These are phyloP conservation scores for Liposcelis brunnea DNA, from an alignment of 2,888 invertebrate species.

Conservation along the genomic window DNA sequence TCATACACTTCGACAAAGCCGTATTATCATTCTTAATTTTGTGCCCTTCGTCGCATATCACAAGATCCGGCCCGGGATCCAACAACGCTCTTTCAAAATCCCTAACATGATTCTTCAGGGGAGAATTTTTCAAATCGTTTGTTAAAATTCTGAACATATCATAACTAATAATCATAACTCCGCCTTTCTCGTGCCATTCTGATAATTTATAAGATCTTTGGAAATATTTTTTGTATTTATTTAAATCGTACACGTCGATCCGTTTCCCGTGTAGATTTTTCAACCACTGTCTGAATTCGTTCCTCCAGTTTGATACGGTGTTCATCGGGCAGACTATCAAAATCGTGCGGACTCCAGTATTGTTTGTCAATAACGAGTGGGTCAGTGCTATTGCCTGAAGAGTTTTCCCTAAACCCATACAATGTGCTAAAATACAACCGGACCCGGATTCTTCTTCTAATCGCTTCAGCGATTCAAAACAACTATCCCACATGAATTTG, in stretches of 20 bases:
- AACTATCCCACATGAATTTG: conserved; percentile 76
- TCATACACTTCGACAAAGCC: conserved; percentile 74
- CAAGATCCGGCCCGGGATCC: conserved; percentile 74
- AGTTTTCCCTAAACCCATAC: conserved; percentile 92
- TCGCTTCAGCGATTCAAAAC: conserved; percentile 54
- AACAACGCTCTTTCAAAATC: conserved; percentile 63
- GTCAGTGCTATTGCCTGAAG: conserved; percentile 72
- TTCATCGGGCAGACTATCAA: conserved; percentile 86
- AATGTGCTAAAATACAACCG: conserved; percentile 86
- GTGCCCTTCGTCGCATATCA: conserved; percentile 97
- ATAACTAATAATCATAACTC: conserved; percentile 86
- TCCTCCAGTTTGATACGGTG: conserved; percentile 91
- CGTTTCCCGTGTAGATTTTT: conserved; percentile 42
- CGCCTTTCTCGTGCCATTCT: conserved; percentile 68
- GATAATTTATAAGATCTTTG: conserved; percentile 56
- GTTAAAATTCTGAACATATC: conserved; percentile 82
- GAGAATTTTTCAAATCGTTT: conserved; percentile 34
- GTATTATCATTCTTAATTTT: conserved; percentile 88
- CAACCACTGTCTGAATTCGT: conserved; percentile 81
- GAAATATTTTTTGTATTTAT: conserved; percentile 54
- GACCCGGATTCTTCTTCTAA: conserved; percentile 45
- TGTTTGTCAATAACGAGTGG: conserved; percentile 63
- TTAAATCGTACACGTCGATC: conserved; percentile 65
- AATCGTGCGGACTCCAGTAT: conserved; percentile 55
- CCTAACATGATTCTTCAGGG: conserved; percentile 21